A percentile compares a stretch with the other conserved stretches of the same genome.
phyloP scores from a whole-genome alignment of 2,797 vertebrate genomes.

The Lutjanus campechanus region DNA sequence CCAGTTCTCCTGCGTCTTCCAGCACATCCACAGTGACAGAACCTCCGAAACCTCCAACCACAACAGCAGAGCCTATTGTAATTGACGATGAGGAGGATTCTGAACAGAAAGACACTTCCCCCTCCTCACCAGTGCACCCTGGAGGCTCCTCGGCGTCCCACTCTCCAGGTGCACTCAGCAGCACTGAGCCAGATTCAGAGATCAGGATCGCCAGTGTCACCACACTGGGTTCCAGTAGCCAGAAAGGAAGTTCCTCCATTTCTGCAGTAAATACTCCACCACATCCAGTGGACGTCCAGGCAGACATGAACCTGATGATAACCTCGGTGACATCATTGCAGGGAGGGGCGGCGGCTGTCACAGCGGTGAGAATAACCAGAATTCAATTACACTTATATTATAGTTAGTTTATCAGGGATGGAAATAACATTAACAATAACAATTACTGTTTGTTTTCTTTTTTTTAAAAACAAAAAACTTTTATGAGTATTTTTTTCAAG shows the following conservation, averaged over 20 bases:
- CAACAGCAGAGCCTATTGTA: slow-evolving; percentile 94
- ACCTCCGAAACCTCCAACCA: slow-evolving; percentile 83
- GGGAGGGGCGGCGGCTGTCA: slow-evolving; percentile 79
- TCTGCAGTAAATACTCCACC: slow-evolving; percentile 55
- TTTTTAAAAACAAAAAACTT: no score
- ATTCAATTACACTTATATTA: not conserved
- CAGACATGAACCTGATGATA: slow-evolving; percentile 96
- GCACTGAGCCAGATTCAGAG: slow-evolving; percentile 96
- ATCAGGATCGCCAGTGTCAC: slow-evolving; percentile 98
- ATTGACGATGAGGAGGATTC: slow-evolving; percentile 98
- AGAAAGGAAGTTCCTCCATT: slow-evolving; percentile 48
- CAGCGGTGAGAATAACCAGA: slow-evolving; percentile 58
- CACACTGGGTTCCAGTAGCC: slow-evolving; percentile 89
- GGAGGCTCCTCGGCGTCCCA: slow-evolving; percentile 51
- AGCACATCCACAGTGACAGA: slow-evolving; percentile 57
- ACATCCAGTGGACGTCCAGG: slow-evolving; percentile 52
- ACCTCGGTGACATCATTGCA: slow-evolving; percentile 97
- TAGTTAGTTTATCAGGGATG: no score
- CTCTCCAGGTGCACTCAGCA: slow-evolving; percentile 84
- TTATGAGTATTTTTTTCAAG: no score
- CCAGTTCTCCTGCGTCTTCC: slow-evolving; percentile 75
- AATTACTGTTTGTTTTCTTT: no score
- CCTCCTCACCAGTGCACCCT: slow-evolving; percentile 56
- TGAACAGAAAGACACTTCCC: slow-evolving; percentile 85
- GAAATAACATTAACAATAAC: no score